phyloP scores from a whole-genome alignment of 1,140 invertebrate genomes.

The Drosophila tani region DNA sequence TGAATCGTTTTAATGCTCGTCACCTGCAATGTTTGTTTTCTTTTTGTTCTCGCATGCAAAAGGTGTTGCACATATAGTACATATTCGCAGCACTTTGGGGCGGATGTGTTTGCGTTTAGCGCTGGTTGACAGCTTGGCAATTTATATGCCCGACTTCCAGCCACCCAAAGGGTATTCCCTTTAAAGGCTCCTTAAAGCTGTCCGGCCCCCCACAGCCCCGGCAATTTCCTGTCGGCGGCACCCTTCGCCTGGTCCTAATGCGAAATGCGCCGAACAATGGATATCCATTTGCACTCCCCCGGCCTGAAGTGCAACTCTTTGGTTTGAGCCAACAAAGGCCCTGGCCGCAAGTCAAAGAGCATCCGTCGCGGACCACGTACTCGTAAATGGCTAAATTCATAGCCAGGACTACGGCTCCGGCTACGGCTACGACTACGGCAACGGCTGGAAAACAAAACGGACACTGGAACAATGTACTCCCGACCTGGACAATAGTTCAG shows the following conservation, averaged over 20 bases:
- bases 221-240: slow-evolving; percentile 62
- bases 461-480: slow-evolving; percentile 60
- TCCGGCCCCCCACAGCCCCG: not conserved
- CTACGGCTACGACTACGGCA: slow-evolving; percentile 2
- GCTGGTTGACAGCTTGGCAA: slow-evolving; percentile 71
- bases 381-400: slow-evolving; percentile 57
- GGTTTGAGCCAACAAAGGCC: slow-evolving; percentile 57
- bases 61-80: slow-evolving; percentile 42
- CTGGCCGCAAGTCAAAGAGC: slow-evolving; percentile 66
- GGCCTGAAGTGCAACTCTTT: slow-evolving; percentile 76
- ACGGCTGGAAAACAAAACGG: slow-evolving; percentile 58
- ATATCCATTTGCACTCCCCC: slow-evolving; percentile 68
- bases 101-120: slow-evolving; percentile 76
- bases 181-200: slow-evolving; percentile 60
- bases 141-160: slow-evolving; percentile 70
- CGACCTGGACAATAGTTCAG: slow-evolving; percentile 32
- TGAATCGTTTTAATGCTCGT: slow-evolving; percentile 83
- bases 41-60: slow-evolving; percentile 46
- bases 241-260: slow-evolving; percentile 46
- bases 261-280: slow-evolving; percentile 63
- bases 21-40: slow-evolving; percentile 68
- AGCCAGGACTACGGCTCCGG: slow-evolving; percentile 14
- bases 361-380: slow-evolving; percentile 57
- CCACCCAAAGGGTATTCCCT: slow-evolving; percentile 6
- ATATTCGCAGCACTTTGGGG: slow-evolving; percentile 32